Evolutionary conservation across 2,797 vertebrate genomes (phyloP).

Genomic region (Falco concolor): DNA sequence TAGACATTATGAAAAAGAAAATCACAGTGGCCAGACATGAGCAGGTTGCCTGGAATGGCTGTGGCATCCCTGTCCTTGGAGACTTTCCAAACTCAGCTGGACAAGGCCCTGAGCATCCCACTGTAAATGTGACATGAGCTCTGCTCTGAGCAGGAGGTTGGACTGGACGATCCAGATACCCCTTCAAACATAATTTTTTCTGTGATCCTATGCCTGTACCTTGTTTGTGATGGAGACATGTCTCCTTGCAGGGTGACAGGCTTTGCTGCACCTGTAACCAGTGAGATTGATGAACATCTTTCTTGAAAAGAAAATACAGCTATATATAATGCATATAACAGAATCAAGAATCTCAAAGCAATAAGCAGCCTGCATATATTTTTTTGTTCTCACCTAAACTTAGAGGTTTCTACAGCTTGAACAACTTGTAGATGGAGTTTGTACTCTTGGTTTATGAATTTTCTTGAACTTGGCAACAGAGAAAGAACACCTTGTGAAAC

Average conservation of each 20-base stretch:
- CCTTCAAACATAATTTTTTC: neutral
- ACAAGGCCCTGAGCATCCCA: neutral
- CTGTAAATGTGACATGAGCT: neutral
- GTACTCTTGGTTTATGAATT: neutral
- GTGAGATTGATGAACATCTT: neutral
- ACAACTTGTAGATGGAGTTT: neutral
- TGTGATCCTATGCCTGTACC: neutral
- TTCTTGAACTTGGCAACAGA: neutral
- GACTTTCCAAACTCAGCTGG: neutral
- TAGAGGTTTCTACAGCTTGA: neutral
- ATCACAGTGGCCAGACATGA: neutral
- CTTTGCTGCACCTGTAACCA: neutral
- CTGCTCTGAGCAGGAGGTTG: neutral
- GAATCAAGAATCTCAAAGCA: neutral
- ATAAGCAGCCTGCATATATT: neutral
- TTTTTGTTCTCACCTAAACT: neutral
- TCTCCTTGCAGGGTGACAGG: neutral
- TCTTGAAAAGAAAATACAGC: neutral
- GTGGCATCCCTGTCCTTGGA: neutral
- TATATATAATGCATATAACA: neutral
- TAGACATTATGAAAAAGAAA: neutral
- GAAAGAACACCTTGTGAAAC: neutral
- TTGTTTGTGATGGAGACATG: fast-evolving
- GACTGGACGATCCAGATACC: neutral
- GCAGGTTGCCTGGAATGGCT: neutral